phyloP scores from a whole-genome alignment of 1,140 invertebrate species.

The Magallana gigas region DNA sequence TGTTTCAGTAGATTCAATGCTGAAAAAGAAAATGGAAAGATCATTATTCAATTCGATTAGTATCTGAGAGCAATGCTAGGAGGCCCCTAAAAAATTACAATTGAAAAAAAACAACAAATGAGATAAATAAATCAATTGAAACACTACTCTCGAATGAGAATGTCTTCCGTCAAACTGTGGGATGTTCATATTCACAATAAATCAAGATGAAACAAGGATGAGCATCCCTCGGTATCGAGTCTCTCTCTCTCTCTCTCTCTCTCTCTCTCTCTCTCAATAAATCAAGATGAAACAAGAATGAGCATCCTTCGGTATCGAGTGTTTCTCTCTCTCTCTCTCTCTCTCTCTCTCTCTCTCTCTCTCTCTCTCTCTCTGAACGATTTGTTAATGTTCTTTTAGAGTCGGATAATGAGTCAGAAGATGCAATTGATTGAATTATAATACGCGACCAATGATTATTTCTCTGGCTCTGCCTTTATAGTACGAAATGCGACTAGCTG shows the following conservation, averaged over 20 bases:
- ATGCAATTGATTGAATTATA: constrained; percentile 4
- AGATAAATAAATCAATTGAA: constrained; percentile 22
- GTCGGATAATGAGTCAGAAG: constrained; percentile 11
- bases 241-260: background rate
- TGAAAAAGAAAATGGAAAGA: no score
- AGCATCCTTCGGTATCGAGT: constrained; percentile 1
- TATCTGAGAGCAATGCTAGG: background rate
- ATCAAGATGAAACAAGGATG: background rate
- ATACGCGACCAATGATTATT: background rate
- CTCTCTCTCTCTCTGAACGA: background rate
- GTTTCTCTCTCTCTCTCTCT: background rate
- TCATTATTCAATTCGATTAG: no score
- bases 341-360: background rate
- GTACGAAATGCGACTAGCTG: no score
- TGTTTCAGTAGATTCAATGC: no score
- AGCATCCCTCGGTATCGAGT: constrained; percentile 1
- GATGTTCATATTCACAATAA: constrained; percentile 22
- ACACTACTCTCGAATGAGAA: background rate
- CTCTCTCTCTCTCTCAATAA: background rate
- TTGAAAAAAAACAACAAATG: background rate
- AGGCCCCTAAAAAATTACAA: no score
- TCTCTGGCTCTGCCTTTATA: no score
- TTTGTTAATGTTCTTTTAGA: background rate
- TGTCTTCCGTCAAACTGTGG: background rate
- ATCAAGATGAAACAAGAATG: background rate